Percentiles rank a stretch among this genome's conserved stretches.
Evolutionary conservation across 2,113 vertebrate species (phyloP).

Genomic region (Semicossyphus pulcher): DNA sequence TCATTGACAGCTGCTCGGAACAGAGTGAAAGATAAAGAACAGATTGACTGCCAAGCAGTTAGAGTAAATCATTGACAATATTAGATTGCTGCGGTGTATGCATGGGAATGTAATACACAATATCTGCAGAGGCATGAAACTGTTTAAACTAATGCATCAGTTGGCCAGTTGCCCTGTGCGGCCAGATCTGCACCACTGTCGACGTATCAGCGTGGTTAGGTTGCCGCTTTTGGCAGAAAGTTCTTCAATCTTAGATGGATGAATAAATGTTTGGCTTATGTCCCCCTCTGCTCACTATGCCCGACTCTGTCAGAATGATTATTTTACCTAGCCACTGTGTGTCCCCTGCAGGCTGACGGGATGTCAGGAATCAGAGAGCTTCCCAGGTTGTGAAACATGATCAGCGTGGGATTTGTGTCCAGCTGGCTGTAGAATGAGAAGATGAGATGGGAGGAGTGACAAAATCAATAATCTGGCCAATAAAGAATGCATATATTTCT

Average conservation of each 20-base stretch:
- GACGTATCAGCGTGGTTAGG: neutral
- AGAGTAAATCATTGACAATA: neutral
- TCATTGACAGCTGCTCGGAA: neutral
- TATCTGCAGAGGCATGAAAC: neutral
- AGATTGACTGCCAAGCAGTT: neutral
- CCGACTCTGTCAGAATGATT: neutral
- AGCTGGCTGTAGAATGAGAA: constrained; percentile 13
- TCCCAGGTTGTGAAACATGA: constrained; percentile 41
- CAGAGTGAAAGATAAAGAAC: neutral
- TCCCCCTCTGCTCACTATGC: neutral
- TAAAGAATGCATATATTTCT: constrained; percentile 7
- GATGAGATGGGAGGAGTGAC: constrained; percentile 11
- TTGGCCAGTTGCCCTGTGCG: constrained; percentile 32
- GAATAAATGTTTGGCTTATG: neutral
- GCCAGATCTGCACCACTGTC: constrained; percentile 11
- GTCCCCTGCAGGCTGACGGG: neutral
- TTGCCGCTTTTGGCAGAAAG: neutral
- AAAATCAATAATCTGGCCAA: constrained; percentile 48
- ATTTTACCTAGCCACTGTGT: neutral
- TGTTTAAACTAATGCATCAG: constrained; percentile 38
- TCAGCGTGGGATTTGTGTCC: constrained; percentile 48
- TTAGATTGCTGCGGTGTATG: neutral
- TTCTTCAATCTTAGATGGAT: neutral
- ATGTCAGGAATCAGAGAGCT: constrained; percentile 14
- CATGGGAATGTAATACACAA: neutral